Base-by-base conservation (phyloP, 2,797 vertebrate species). In the Poecilia velifera region DNA sequence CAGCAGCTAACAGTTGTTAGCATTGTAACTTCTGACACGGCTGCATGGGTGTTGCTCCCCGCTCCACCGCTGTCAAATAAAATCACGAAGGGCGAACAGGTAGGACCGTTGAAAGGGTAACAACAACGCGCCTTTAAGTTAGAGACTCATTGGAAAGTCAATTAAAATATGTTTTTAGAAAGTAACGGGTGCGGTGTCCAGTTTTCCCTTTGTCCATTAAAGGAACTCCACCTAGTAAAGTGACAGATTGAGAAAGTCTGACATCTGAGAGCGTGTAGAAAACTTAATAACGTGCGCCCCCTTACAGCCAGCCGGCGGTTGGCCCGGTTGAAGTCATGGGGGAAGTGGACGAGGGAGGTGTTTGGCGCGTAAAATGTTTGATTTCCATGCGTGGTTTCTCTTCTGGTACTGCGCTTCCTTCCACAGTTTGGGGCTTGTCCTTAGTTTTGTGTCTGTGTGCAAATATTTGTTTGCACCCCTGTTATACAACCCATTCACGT, bases 181-280 rank as follows among this genome's bases (percentile, higher is more conserved):
- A 85, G 64, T 46, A 85, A 81, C 47, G 14, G 47, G 34, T 22
- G 71, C 75, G 20, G 68, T 43, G 34, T 76, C 75, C 80, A n/a
- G 25, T 2, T 73, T 86, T 84, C 66, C 18, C 64, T 83, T 76
- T 74, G 46, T 81, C 86, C 89, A 80, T 85, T 76, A 80, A 73
- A 77, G 8, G 70, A 1, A 62, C 82, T 86, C 91, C 90, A 78
- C 84, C 90, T 78, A 36, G 47, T 57, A 20, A 71, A 91, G 85
- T 94, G 94, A 95, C 93, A 95, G 93, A 94, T 94, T 90, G 89
- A 84, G 86, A 93, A 93, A 94, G 90, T 93, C 92, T 94, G 94
- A 93, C 93, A 94, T 93, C 85, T 92, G 90, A 41, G 87, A 92
- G 91, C 84, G 88, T 88, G 92, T 85, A 82, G 84, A 62, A 85